phyloP scores from a whole-genome alignment of 2,113 vertebrate genomes.

The Acrocephalus kingi region DNA sequence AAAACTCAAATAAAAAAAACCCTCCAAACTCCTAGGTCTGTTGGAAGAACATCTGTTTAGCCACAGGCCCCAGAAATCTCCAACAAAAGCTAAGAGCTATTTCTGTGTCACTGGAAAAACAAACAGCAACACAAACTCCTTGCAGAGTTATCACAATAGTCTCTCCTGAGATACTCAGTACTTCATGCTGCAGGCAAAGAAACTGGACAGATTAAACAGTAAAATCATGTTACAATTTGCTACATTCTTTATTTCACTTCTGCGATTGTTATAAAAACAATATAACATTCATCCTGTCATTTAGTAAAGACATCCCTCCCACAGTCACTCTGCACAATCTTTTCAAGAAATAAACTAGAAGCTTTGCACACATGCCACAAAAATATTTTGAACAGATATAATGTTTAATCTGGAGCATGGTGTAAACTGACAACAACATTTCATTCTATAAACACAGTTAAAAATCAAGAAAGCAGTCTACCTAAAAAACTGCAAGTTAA shows the following conservation, averaged over 20 bases:
- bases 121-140: background rate
- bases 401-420: background rate
- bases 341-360: slow-evolving; percentile 11
- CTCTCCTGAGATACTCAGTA: background rate
- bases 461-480: background rate
- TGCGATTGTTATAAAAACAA: background rate
- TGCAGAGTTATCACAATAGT: background rate
- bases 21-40: background rate
- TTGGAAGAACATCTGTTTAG: background rate
- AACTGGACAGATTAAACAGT: background rate
- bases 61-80: background rate
- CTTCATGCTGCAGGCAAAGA: background rate
- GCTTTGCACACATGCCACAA: background rate
- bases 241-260: slow-evolving; percentile 18
- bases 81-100: background rate
- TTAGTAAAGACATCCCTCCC: background rate
- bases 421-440: background rate
- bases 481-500: background rate
- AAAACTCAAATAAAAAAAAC: background rate
- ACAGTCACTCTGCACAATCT: background rate
- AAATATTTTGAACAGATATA: slow-evolving; percentile 26
- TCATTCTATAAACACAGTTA: background rate
- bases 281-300: background rate
- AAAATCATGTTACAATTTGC: background rate
- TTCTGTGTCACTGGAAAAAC: background rate